Evolutionary conservation across 2,888 invertebrate genomes (phyloP), one percentile per base, ranked within the genome.

Genomic region (Lasius fuliginosus): DNA sequence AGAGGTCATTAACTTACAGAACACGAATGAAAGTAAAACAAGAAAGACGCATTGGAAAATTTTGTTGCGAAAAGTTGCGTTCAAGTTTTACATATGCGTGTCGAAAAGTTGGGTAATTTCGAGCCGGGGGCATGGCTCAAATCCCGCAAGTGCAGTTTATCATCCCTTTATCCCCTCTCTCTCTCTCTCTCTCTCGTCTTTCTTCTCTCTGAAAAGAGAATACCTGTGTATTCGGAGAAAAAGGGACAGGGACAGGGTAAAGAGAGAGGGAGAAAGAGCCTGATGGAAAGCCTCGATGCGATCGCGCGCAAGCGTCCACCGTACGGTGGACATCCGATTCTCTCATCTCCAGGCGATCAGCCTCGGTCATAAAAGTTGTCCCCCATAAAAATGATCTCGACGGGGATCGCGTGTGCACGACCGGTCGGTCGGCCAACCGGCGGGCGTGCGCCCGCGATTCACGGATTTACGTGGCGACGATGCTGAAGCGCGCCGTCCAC

Each of bases 391-490:
- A 79, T 62, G 49, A 65, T 5, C 30, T 27, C 77, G 77, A 60
- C 18, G 40, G 30, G 60, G 33, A 46, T 79, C 79, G 62, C 49
- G 77, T 42, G 77, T 42, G 58, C 56, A 27, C 42, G 79, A 23
- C 23, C 56, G 74, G 30, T 42, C 23, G 33, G 15, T 36, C 36
- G 36, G 23, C 23, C 23, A 23, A 23, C 18, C 30, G 30, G 79
- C 42, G 23, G 33, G 36, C 82, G n/a, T 67, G 15, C 58, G 60
- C 84, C 46, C 64, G 42, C 69, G 69, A 83, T 82, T 64, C 56
- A 53, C 67, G 27, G 73, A 83, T 83, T 84, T 83, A 73, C 73
- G 83, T 83, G 56, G 83, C 27, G 30, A 56, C 74, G 83, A 40
- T 53, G 75, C 53, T 73, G 27, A 75, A 83, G 56, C 30, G 11